A percentile compares a stretch with the other conserved stretches of the same genome.
These are phyloP conservation scores for Semicossyphus pulcher DNA, from an alignment of 2,113 vertebrate species.

Conservation along the genomic window DNA sequence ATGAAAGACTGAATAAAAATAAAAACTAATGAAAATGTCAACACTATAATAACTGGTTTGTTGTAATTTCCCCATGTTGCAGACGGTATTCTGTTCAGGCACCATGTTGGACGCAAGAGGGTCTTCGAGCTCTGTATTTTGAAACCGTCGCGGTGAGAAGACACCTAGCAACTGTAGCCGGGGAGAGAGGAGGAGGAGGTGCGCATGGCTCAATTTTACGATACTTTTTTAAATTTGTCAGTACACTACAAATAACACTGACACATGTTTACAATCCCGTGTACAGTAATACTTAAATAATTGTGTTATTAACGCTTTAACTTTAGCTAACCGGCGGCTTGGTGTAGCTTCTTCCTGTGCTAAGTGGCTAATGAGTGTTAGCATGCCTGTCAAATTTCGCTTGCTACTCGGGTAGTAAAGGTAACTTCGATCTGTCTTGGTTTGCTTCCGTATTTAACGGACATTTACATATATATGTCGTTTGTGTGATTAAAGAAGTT, in stretches of 20 bases:
- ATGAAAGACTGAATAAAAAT: too few species aligned
- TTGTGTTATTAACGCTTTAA: not conserved
- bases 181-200: conserved; percentile 70
- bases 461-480: fast-evolving
- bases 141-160: conserved; percentile 79
- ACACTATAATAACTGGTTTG: too few species aligned
- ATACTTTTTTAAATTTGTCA: not conserved
- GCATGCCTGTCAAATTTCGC: conserved; percentile 24
- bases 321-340: conserved; percentile 6
- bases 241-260: not conserved
- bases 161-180: conserved; percentile 60
- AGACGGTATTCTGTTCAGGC: conserved; percentile 68
- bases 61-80: too few species aligned
- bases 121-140: conserved; percentile 77
- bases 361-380: conserved; percentile 64
- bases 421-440: not conserved
- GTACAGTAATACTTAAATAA: not conserved
- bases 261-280: not conserved
- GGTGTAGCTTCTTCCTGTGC: conserved; percentile 50
- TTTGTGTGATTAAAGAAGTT: not conserved
- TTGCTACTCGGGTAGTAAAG: not conserved
- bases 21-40: too few species aligned
- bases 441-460: not conserved
- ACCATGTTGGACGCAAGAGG: conserved; percentile 6
- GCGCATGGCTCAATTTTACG: conserved; percentile 16